Base-by-base conservation (phyloP, 2,113 vertebrate genomes). In the Danionella cerebrum region DNA sequence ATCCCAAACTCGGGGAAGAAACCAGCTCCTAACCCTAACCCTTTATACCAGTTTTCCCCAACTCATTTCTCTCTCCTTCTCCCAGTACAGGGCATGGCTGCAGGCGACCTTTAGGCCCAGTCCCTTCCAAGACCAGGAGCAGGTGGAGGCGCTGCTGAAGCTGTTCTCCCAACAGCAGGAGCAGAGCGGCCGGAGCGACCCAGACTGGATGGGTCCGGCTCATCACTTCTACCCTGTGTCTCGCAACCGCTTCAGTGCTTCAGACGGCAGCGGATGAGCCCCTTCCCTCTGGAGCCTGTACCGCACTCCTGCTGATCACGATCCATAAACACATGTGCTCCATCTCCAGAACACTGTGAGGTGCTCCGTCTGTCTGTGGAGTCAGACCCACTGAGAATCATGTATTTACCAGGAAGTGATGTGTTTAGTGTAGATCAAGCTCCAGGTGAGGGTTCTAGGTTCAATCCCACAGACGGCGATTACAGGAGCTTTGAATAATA, bases 71-170 rank as follows among this genome's bases (percentile, higher is more conserved):
- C 31, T 68, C 12, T 63, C 69, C 31, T 6, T 59, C 7, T 54
- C 8, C 1, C 85, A 96, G 93, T 92, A 90, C 68, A 88, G 88
- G 0, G 35, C 76, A 2, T 94, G 91, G 93, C 80, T 94, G 65
- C 65, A 1, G 33, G 53, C 71, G 5, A 87, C 77, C 62, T 93
- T 90, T 1, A 82, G 80, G 24, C 82, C 79, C 68, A 89, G 84
- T 62, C 89, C 89, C 0, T 90, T 91, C 41, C 82, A 83, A 38
- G 92, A 96, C 72, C 85, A 89, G 80, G 88, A 90, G 68, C 87
- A 89, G 79, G 85, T 96, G 65, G 77, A 72, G 6, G 57, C 55
- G 1, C 80, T 94, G 75, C 79, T 94, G 65, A 80, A 62, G 33
- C 80, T 58, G 76, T 87, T 84, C 72, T 76, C 80, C 2, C 85